A percentile compares a stretch with the other conserved stretches of the same genome.
Conservation (phyloP, 2,113 vertebrate genomes). For the Sinocyclocheilus maitianheensis region DNA sequence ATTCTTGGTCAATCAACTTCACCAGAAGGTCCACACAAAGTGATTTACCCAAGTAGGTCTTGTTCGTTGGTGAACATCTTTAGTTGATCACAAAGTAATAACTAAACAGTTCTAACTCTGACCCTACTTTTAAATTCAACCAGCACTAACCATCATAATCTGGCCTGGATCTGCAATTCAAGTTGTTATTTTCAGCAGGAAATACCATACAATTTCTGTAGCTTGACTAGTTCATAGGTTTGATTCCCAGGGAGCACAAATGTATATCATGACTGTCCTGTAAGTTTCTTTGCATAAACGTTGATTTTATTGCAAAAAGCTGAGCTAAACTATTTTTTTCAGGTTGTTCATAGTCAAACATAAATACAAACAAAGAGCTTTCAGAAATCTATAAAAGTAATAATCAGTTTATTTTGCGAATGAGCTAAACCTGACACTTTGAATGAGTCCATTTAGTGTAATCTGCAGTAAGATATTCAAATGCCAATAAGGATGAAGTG, state of each 20-base stretch:
- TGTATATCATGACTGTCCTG: neutral
- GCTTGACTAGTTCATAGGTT: neutral
- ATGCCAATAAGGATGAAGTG: constrained; percentile 5
- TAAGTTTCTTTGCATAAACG: no score
- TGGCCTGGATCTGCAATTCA: neutral
- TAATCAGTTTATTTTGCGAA: neutral
- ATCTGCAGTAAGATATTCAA: neutral
- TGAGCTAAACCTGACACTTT: neutral
- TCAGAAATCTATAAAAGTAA: neutral
- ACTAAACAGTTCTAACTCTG: neutral
- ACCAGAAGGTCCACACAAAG: neutral
- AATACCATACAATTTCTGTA: neutral
- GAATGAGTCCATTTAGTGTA: neutral
- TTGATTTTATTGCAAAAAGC: neutral
- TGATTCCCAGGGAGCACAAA: neutral
- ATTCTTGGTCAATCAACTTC: neutral
- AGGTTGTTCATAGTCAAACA: neutral
- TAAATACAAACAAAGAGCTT: neutral
- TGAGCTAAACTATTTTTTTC: neutral
- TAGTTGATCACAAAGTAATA: neutral
- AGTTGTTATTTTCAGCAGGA: neutral
- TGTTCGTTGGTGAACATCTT: neutral
- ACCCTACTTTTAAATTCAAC: neutral
- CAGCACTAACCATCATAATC: neutral
- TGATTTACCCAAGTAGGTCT: neutral